Percentiles rank a stretch among this genome's conserved stretches.
These are phyloP conservation scores for Masticophis lateralis DNA, from an alignment of 2,797 vertebrate genomes.

Conservation along the genomic window DNA sequence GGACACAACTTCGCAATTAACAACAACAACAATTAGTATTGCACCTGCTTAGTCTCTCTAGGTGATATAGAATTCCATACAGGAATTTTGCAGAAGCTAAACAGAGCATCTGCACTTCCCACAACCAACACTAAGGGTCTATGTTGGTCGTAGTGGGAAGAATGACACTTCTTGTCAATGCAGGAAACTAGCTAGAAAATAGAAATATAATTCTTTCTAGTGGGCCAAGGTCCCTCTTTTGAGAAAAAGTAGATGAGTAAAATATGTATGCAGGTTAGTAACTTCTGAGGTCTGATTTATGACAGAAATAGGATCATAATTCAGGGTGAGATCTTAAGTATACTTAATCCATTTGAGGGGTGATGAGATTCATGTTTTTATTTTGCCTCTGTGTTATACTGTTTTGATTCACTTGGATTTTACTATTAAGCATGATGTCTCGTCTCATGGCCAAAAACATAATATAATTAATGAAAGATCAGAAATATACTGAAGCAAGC, in stretches of 20 bases:
- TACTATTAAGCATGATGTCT: not conserved
- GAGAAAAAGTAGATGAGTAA: not conserved
- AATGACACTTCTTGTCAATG: not conserved
- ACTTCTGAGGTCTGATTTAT: not conserved
- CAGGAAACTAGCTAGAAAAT: not conserved
- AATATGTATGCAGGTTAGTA: not conserved
- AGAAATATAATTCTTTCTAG: not conserved
- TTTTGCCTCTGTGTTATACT: not conserved
- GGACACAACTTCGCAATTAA: too few species aligned
- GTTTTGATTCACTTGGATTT: not conserved
- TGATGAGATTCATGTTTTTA: not conserved
- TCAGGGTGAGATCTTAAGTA: not conserved
- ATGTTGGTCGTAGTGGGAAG: not conserved
- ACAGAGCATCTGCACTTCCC: not conserved
- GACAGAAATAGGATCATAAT: not conserved
- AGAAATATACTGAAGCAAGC: not conserved
- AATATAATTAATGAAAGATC: not conserved
- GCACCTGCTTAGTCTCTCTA: not conserved
- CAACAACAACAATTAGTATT: too few species aligned
- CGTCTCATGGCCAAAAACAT: not conserved
- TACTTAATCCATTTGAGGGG: not conserved
- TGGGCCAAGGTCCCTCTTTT: not conserved
- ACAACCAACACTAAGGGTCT: not conserved
- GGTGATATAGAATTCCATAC: not conserved
- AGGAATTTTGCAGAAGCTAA: not conserved